Evolutionary conservation across 2,797 vertebrate species (phyloP).

Genomic region (Kryptolebias ocellatus): DNA sequence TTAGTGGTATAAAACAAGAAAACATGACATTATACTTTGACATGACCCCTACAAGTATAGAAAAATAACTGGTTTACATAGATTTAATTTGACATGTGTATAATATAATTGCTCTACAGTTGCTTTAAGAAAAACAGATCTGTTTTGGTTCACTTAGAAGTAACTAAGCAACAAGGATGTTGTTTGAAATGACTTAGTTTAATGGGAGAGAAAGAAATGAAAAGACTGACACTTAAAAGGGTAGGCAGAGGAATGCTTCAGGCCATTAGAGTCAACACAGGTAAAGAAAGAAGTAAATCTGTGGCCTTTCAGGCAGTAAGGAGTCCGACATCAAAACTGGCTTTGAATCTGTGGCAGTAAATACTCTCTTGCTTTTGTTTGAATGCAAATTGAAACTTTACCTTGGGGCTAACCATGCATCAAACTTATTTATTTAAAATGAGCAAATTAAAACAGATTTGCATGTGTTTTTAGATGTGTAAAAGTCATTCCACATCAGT

Average conservation of each 20-base stretch:
- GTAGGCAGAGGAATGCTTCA: not conserved
- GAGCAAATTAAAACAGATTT: not conserved
- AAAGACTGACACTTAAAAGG: conserved; percentile 7
- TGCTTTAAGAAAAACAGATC: not conserved
- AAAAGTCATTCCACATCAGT: not conserved
- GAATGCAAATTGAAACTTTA: conserved; percentile 14
- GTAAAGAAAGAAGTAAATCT: conserved; percentile 10
- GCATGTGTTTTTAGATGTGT: not conserved
- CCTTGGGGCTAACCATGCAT: not conserved
- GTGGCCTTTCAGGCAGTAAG: conserved; percentile 1
- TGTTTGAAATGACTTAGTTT: not conserved
- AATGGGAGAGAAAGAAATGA: not conserved
- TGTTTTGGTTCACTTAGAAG: no score
- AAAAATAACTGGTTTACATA: no score
- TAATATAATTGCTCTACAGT: no score
- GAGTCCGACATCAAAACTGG: conserved; percentile 8
- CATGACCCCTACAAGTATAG: no score
- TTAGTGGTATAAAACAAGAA: no score
- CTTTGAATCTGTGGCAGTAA: conserved; percentile 7
- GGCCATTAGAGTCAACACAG: conserved; percentile 7
- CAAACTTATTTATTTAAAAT: not conserved
- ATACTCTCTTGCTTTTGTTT: not conserved
- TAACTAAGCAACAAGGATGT: not conserved
- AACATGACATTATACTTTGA: no score
- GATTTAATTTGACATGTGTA: no score